A percentile compares a stretch with the other conserved stretches of the same genome.
Evolutionary conservation across 2,113 vertebrate genomes (phyloP).

Genomic region (Tachysurus fulvidraco): DNA sequence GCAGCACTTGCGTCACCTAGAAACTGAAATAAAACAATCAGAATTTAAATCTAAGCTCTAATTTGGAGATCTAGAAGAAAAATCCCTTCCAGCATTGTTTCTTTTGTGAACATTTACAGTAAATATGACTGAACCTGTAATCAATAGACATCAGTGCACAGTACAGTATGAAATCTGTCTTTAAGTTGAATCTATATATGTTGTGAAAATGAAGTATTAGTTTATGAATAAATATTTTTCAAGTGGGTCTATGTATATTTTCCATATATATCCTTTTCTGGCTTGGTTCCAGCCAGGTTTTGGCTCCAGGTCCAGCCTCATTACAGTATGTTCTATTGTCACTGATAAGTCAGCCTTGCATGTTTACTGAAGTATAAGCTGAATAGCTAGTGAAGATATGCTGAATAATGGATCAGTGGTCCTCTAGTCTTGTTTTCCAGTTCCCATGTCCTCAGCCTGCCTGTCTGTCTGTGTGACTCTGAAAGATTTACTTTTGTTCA

Average conservation of each 20-base stretch:
- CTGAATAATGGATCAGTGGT: background rate
- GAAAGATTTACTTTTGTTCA: background rate
- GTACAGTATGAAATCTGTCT: background rate
- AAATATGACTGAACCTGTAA: background rate
- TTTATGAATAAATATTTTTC: background rate
- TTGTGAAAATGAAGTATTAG: background rate
- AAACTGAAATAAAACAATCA: slow-evolving; percentile 40
- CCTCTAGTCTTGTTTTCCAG: background rate
- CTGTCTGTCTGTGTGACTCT: background rate
- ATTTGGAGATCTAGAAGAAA: slow-evolving; percentile 1
- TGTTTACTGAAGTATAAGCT: background rate
- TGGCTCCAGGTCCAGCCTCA: background rate
- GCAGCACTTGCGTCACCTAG: slow-evolving; percentile 14
- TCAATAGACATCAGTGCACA: too few relatives aligned
- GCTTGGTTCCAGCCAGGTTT: background rate
- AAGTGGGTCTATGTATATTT: background rate
- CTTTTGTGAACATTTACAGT: background rate
- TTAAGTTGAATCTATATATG: background rate
- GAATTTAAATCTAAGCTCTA: background rate
- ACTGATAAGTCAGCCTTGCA: background rate
- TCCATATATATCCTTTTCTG: background rate
- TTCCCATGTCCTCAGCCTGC: background rate
- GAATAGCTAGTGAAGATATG: background rate
- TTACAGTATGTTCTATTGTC: background rate
- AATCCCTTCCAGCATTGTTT: background rate